These are phyloP conservation scores for Poecilia velifera DNA, from an alignment of 2,797 vertebrate genomes.

Conservation along the genomic window DNA sequence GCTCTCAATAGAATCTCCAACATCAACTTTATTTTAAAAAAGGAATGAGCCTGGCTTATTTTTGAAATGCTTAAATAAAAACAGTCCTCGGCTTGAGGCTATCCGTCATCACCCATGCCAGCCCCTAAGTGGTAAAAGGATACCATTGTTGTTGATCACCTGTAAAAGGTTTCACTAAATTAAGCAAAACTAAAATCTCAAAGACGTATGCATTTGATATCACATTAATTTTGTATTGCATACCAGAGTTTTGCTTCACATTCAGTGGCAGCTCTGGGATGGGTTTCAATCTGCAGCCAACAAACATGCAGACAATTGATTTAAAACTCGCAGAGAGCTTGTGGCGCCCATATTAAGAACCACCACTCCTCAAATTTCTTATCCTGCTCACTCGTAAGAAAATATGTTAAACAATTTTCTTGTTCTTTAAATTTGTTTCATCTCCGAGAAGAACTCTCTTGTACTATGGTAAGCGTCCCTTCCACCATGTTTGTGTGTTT, in stretches of 20 bases:
- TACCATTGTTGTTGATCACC: too few relatives aligned
- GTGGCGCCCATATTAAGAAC: background rate
- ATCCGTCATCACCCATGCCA: background rate
- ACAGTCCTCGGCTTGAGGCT: background rate
- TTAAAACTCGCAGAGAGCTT: background rate
- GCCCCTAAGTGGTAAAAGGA: too few relatives aligned
- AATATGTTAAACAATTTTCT: conserved; percentile 3
- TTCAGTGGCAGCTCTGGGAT: background rate
- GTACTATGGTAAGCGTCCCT: conserved; percentile 26
- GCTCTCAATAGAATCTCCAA: background rate
- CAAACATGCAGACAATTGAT: background rate
- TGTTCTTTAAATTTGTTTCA: background rate
- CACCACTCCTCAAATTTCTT: background rate
- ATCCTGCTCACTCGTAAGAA: background rate
- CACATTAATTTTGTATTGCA: background rate
- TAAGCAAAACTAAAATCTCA: background rate
- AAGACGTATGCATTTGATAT: background rate
- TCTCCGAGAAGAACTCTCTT: conserved; percentile 11
- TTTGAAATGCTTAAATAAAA: background rate
- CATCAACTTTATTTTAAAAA: background rate
- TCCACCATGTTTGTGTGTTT: conserved; percentile 26
- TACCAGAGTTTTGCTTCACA: background rate
- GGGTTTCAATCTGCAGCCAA: background rate
- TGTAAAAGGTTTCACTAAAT: too few relatives aligned
- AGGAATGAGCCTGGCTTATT: background rate